Evolutionary conservation across 2,888 invertebrate genomes (phyloP).

Genomic region (Cephus spinipes): DNA sequence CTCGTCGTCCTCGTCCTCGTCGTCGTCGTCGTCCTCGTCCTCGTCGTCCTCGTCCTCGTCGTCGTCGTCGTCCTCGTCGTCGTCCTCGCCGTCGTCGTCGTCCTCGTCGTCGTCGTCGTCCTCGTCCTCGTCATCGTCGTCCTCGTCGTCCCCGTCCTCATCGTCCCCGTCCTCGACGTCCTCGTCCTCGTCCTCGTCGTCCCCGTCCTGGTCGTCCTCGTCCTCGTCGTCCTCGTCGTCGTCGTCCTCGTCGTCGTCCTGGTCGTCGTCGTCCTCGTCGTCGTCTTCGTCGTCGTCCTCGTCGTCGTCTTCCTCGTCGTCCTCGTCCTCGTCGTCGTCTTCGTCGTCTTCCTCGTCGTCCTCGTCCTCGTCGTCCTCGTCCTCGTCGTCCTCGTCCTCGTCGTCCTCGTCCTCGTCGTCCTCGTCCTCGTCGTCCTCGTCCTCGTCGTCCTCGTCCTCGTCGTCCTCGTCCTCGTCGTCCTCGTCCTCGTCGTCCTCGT

Average conservation of each 20-base stretch:
- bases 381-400: background rate
- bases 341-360: too few species aligned
- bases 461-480: constrained; percentile 2
- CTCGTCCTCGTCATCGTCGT: background rate
- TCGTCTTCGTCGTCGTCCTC: too few species aligned
- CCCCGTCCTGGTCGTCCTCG: too few species aligned
- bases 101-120: background rate
- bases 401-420: constrained; percentile 4
- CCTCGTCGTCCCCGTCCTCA: too few species aligned
- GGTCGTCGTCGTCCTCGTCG: too few species aligned
- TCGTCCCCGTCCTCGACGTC: too few species aligned
- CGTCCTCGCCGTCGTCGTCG: background rate
- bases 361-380: constrained; percentile 1
- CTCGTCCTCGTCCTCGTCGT: too few species aligned
- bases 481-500: constrained; percentile 3
- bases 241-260: background rate
- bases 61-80: background rate
- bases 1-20: background rate
- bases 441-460: background rate
- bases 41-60: background rate
- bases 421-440: background rate
- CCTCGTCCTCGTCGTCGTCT: too few species aligned
- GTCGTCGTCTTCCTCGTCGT: too few species aligned
- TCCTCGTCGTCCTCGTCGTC: background rate
- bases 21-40: background rate